A percentile compares a stretch with the other conserved stretches of the same genome.
Conservation (phyloP, 2,113 vertebrate species). For the Clupea harengus region DNA sequence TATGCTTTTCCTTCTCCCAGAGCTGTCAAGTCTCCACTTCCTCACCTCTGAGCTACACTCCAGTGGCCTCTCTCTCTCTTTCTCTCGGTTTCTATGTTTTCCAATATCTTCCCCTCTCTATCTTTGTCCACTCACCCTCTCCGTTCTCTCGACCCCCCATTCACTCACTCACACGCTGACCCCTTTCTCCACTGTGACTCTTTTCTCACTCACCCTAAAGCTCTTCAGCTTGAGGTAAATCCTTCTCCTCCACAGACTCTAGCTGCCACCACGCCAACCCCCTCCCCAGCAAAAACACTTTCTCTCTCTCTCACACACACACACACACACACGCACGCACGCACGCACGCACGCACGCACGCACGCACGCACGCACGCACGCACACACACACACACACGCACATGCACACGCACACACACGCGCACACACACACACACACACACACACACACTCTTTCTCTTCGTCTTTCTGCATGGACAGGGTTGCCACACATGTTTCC, state of each 20-base stretch:
- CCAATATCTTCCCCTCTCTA: background rate
- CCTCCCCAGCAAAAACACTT: slow-evolving; percentile 15
- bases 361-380: too few relatives aligned
- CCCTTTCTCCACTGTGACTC: background rate
- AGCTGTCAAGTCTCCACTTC: background rate
- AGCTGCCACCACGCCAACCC: slow-evolving; percentile 10
- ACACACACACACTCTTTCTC: background rate
- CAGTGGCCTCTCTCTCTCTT: background rate
- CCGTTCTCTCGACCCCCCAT: slow-evolving; percentile 24
- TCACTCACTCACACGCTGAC: background rate
- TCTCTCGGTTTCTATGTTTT: background rate
- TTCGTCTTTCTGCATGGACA: background rate
- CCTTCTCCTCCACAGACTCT: background rate
- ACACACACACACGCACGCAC: slow-evolving; percentile 12
- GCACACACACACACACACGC: slow-evolving; percentile 9
- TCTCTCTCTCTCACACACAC: slow-evolving; percentile 1
- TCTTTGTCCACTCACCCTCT: slow-evolving; percentile 24
- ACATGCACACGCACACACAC: background rate
- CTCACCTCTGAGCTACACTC: background rate
- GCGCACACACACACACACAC: slow-evolving; percentile 8
- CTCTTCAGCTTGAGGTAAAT: background rate
- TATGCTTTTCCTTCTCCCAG: background rate
- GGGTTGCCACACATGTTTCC: slow-evolving; percentile 67
- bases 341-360: too few relatives aligned
- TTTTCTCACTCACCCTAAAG: background rate